Conservation (phyloP, 2,113 vertebrate genomes). For the Dasyornis broadbenti region DNA sequence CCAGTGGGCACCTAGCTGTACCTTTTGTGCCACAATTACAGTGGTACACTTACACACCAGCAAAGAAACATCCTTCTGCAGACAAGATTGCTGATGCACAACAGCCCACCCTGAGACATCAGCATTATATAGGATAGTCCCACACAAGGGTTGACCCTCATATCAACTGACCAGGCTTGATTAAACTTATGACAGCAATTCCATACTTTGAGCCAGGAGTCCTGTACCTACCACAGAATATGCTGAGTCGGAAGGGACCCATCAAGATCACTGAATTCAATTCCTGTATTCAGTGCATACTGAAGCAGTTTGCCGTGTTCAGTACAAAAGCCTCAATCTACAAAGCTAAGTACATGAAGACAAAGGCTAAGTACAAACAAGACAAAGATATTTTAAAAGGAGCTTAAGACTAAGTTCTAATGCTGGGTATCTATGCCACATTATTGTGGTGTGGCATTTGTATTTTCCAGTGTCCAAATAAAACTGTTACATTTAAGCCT, state of each 20-base stretch:
- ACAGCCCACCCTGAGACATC: not conserved
- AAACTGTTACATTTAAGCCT: not conserved
- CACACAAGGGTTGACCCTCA: not conserved
- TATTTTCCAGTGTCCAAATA: not conserved
- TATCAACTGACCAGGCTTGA: not conserved
- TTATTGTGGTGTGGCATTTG: not conserved
- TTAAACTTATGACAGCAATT: not conserved
- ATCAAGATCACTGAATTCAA: not conserved
- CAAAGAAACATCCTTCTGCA: not conserved
- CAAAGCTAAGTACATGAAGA: not conserved
- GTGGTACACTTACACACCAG: not conserved
- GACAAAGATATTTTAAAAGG: no score
- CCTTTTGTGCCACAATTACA: not conserved
- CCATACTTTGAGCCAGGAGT: not conserved
- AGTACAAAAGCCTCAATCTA: not conserved
- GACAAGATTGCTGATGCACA: not conserved
- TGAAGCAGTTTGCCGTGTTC: not conserved
- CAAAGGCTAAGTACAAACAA: no score
- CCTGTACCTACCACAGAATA: not conserved
- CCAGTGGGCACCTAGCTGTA: not conserved
- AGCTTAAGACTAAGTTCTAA: not conserved
- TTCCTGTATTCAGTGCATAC: not conserved
- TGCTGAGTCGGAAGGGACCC: not conserved
- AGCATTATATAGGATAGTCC: not conserved
- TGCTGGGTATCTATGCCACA: not conserved